Evolutionary conservation across 2,888 invertebrate genomes (phyloP).

Genomic region (Proisotoma minuta): DNA sequence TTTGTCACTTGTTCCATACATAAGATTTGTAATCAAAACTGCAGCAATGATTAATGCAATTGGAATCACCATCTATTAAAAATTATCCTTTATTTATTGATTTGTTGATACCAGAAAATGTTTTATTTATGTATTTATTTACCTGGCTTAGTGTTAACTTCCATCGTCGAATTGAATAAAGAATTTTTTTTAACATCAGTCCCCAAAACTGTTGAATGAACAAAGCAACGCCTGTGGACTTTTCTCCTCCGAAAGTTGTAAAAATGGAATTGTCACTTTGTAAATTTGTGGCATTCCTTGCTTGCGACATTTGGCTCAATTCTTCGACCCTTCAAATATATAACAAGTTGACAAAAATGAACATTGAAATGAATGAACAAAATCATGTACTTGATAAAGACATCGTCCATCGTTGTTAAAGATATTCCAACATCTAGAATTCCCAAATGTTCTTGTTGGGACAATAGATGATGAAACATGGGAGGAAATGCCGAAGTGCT

Average conservation of each 20-base stretch:
- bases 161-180: slow-evolving; percentile 28
- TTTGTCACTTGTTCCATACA: background rate
- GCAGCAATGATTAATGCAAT: slow-evolving; percentile 27
- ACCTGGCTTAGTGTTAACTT: slow-evolving; percentile 37
- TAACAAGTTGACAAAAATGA: background rate
- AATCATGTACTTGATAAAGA: slow-evolving; percentile 69
- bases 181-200: slow-evolving; percentile 31
- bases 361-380: background rate
- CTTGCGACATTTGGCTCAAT: slow-evolving; percentile 32
- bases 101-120: background rate
- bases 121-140: too few species aligned
- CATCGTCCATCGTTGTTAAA: slow-evolving; percentile 86
- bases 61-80: slow-evolving; percentile 26
- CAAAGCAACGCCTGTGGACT: slow-evolving; percentile 14
- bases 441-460: slow-evolving; percentile 57
- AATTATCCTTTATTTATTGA: too few species aligned
- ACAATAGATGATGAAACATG: slow-evolving; percentile 63
- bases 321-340: slow-evolving; percentile 32
- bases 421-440: slow-evolving; percentile 75
- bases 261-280: background rate
- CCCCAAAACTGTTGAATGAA: slow-evolving; percentile 29
- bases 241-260: background rate
- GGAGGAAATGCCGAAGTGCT: slow-evolving; percentile 57
- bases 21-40: slow-evolving; percentile 23
- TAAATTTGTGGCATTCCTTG: background rate